A percentile compares a stretch with the other conserved stretches of the same genome.
phyloP scores from a whole-genome alignment of 2,888 invertebrate genomes.

The Noctua janthina region DNA sequence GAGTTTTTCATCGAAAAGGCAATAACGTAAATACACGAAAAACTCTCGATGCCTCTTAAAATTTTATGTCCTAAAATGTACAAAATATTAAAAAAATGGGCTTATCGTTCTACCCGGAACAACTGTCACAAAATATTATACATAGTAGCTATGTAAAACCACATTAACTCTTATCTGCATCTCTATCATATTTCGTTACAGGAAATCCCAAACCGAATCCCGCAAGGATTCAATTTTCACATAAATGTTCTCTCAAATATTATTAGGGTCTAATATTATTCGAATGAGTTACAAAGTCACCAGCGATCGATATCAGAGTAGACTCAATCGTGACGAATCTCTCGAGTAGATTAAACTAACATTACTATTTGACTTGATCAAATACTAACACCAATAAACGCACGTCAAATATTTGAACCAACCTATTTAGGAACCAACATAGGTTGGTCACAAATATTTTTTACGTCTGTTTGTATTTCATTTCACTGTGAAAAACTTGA shows the following conservation, averaged over 20 bases:
- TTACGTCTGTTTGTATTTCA: neutral
- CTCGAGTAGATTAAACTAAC: constrained; percentile 26
- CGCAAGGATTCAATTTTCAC: constrained; percentile 22
- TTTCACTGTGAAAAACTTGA: constrained; percentile 13
- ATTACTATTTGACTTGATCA: constrained; percentile 43
- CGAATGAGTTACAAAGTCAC: constrained; percentile 28
- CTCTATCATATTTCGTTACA: constrained; percentile 26
- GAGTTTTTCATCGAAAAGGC: neutral
- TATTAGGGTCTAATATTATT: constrained; percentile 20
- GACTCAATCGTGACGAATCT: neutral
- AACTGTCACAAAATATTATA: neutral
- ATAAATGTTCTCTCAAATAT: constrained; percentile 37
- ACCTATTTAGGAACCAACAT: constrained; percentile 26
- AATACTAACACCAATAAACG: constrained; percentile 50
- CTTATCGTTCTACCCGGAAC: neutral
- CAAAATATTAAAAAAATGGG: neutral
- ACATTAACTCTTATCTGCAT: neutral
- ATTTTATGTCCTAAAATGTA: neutral
- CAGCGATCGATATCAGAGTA: constrained; percentile 10
- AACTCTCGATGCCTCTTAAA: neutral
- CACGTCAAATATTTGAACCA: constrained; percentile 46
- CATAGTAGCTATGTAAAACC: neutral
- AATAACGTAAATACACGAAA: neutral
- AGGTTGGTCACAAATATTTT: constrained; percentile 6
- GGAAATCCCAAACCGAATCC: constrained; percentile 29